Percentiles rank a stretch among this genome's conserved stretches.
Evolutionary conservation across 1,140 invertebrate species (phyloP).

Genomic region (Drosophila melanica): DNA sequence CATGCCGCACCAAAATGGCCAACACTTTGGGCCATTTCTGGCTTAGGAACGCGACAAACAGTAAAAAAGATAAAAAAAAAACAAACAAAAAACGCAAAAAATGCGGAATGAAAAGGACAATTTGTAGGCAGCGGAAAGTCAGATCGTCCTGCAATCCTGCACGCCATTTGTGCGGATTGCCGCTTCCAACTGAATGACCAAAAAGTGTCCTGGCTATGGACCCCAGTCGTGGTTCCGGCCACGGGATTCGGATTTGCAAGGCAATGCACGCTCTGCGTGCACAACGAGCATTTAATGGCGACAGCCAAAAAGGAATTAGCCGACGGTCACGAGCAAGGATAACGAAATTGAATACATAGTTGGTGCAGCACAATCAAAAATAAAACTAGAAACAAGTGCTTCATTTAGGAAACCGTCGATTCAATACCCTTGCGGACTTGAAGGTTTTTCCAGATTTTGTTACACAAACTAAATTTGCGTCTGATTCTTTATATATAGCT

Average conservation of each 20-base stretch:
- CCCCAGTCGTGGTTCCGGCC: neutral
- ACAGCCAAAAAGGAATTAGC: slow-evolving; percentile 49
- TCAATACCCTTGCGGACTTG: neutral
- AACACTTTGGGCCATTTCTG: slow-evolving; percentile 68
- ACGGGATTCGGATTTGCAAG: slow-evolving; percentile 30
- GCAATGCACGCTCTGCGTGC: slow-evolving; percentile 25
- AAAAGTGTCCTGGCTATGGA: slow-evolving; percentile 42
- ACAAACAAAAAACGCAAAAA: slow-evolving; percentile 18
- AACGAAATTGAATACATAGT: slow-evolving; percentile 47
- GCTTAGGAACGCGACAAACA: slow-evolving; percentile 51
- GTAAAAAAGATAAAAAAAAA: slow-evolving; percentile 30
- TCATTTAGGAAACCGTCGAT: neutral
- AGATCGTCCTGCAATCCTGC: neutral
- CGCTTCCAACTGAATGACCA: slow-evolving; percentile 69
- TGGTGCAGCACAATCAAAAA: neutral
- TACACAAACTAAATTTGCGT: no score
- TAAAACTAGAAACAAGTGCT: neutral
- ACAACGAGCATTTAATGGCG: slow-evolving; percentile 76
- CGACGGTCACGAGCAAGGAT: slow-evolving; percentile 16
- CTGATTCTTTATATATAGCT: no score
- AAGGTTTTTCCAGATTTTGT: no score
- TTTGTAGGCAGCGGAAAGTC: slow-evolving; percentile 61
- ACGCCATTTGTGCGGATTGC: slow-evolving; percentile 34
- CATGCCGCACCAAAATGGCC: slow-evolving; percentile 75
- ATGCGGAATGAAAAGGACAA: slow-evolving; percentile 48